These are phyloP conservation scores for Drosophila testacea DNA, from an alignment of 2,888 invertebrate genomes.

Conservation along the genomic window DNA sequence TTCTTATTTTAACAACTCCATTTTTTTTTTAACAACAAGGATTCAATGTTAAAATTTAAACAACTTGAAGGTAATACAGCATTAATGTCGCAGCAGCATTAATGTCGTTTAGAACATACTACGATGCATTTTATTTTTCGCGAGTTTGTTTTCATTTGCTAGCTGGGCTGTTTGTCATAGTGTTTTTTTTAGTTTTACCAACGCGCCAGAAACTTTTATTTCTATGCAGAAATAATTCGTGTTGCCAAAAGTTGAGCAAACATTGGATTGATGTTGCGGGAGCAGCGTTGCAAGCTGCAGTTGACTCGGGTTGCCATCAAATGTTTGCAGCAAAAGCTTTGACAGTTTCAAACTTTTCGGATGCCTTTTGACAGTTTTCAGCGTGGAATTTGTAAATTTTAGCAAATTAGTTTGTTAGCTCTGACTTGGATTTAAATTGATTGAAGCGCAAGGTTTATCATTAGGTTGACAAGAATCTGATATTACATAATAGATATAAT, in stretches of 20 bases:
- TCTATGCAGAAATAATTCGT: conserved; percentile 46
- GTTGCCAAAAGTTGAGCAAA: conserved; percentile 40
- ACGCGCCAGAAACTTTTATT: conserved; percentile 46
- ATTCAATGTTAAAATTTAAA: not conserved
- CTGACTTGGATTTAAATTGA: conserved; percentile 12
- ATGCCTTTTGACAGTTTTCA: conserved; percentile 29
- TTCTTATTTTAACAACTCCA: not conserved
- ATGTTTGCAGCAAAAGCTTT: conserved; percentile 46
- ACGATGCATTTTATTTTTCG: not conserved
- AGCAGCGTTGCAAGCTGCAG: conserved; percentile 8
- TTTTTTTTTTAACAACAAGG: too few species aligned
- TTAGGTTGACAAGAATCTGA: not conserved
- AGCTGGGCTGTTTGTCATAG: conserved; percentile 14
- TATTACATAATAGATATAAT: not conserved
- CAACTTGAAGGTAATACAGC: not conserved
- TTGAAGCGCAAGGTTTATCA: not conserved
- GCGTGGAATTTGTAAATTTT: conserved; percentile 32
- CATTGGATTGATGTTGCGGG: conserved; percentile 13
- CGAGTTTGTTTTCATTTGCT: conserved; percentile 8
- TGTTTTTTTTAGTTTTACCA: conserved; percentile 30
- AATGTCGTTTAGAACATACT: not conserved
- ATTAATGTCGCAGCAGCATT: too few species aligned
- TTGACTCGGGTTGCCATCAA: conserved; percentile 19
- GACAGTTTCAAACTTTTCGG: conserved; percentile 43
- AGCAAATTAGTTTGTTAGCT: conserved; percentile 44